Conservation (phyloP, 2,797 vertebrate species). For the Enteromius paludinosus region DNA sequence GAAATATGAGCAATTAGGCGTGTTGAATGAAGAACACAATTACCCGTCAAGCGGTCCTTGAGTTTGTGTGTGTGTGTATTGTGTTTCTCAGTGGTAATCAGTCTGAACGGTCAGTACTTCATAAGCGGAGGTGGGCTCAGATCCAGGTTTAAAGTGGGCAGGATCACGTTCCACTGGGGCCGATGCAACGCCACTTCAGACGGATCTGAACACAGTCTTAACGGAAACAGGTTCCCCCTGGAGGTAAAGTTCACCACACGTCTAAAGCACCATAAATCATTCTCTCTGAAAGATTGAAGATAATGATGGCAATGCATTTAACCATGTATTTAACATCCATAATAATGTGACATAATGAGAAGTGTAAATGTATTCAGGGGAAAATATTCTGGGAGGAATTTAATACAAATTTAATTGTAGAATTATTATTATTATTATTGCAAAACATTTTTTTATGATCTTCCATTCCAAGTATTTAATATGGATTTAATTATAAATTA, state of each 20-base stretch:
- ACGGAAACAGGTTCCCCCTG: constrained; percentile 92
- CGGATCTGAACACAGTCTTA: constrained; percentile 95
- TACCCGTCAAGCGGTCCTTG: neutral
- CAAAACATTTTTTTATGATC: too few species aligned
- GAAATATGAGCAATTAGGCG: constrained; percentile 32
- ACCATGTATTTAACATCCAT: neutral
- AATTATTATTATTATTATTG: neutral
- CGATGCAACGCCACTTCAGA: constrained; percentile 91
- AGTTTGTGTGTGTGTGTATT: constrained; percentile 42
- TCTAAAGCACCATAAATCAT: neutral
- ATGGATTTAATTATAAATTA: neutral
- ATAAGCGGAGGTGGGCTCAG: constrained; percentile 91
- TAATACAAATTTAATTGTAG: neutral
- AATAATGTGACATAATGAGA: neutral
- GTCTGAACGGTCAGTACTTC: constrained; percentile 87
- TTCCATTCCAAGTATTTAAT: neutral
- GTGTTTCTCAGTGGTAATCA: constrained; percentile 85
- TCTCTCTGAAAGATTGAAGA: neutral
- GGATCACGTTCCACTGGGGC: constrained; percentile 96
- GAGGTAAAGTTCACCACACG: constrained; percentile 78
- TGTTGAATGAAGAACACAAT: constrained; percentile 8
- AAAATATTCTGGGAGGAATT: neutral
- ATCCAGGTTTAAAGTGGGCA: constrained; percentile 85
- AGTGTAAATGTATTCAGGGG: neutral
- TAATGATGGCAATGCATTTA: neutral